Conservation (phyloP, 1,140 invertebrate species). For the Camponotus pennsylvanicus region DNA sequence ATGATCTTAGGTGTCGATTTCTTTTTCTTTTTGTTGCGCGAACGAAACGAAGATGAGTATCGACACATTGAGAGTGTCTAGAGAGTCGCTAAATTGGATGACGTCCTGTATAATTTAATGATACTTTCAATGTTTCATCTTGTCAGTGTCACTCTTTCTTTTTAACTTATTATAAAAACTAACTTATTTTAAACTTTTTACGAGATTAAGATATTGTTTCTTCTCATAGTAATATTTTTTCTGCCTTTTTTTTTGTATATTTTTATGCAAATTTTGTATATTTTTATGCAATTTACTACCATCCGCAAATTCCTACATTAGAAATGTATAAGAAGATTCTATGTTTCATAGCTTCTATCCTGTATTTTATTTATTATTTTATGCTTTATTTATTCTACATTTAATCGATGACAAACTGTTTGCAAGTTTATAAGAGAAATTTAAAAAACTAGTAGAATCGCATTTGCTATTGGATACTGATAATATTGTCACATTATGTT, state of each 20-base stretch:
- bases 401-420: neutral
- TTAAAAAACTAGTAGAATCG: neutral
- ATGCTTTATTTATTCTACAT: neutral
- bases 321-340: neutral
- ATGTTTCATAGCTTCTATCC: neutral
- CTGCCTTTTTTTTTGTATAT: neutral
- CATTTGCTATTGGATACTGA: constrained; percentile 16
- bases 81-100: neutral
- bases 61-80: constrained; percentile 3
- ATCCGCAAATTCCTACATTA: neutral
- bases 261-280: neutral
- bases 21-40: neutral
- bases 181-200: neutral
- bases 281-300: neutral
- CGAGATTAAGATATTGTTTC: neutral
- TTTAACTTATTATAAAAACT: constrained; percentile 32
- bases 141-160: too few relatives aligned
- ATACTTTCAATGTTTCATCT: neutral
- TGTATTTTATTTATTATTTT: neutral
- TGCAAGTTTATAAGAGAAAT: neutral
- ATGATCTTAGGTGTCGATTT: constrained; percentile 10
- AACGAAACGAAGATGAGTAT: constrained; percentile 9
- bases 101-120: constrained; percentile 5
- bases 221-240: neutral
- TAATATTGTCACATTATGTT: constrained; percentile 7